phyloP scores from a whole-genome alignment of 2,888 invertebrate species.

The Caenorhabditis uteleia region DNA sequence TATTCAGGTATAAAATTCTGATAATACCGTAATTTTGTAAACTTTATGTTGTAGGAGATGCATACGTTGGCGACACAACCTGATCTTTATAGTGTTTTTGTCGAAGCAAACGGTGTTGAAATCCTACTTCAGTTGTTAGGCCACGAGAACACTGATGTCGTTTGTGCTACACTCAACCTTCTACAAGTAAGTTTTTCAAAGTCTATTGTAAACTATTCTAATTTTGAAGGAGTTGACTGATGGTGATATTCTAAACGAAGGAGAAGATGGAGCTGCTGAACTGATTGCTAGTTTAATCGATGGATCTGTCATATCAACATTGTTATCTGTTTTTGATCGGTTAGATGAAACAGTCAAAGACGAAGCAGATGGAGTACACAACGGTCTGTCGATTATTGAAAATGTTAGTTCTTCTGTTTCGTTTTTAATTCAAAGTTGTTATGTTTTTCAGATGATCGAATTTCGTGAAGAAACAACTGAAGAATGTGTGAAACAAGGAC shows the following conservation, averaged over 20 bases:
- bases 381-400: slow-evolving; percentile 89
- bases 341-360: slow-evolving; percentile 86
- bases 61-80: slow-evolving; percentile 93
- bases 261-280: slow-evolving; percentile 76
- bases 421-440: background rate
- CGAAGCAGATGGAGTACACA: slow-evolving; percentile 85
- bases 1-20: slow-evolving; percentile 72
- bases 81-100: slow-evolving; percentile 88
- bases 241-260: slow-evolving; percentile 83
- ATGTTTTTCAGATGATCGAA: slow-evolving; percentile 75
- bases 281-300: slow-evolving; percentile 86
- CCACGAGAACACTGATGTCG: slow-evolving; percentile 94
- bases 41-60: slow-evolving; percentile 77
- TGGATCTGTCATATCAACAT: slow-evolving; percentile 85
- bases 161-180: slow-evolving; percentile 80
- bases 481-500: slow-evolving; percentile 57
- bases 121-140: slow-evolving; percentile 88
- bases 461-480: slow-evolving; percentile 80
- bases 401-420: slow-evolving; percentile 77
- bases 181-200: slow-evolving; percentile 70
- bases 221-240: slow-evolving; percentile 85
- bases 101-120: slow-evolving; percentile 84
- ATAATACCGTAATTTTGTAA: background rate
- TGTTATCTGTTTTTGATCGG: slow-evolving; percentile 77
- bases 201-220: background rate